Conservation (phyloP, 1,140 invertebrate species). For the Drosophila orosa region DNA sequence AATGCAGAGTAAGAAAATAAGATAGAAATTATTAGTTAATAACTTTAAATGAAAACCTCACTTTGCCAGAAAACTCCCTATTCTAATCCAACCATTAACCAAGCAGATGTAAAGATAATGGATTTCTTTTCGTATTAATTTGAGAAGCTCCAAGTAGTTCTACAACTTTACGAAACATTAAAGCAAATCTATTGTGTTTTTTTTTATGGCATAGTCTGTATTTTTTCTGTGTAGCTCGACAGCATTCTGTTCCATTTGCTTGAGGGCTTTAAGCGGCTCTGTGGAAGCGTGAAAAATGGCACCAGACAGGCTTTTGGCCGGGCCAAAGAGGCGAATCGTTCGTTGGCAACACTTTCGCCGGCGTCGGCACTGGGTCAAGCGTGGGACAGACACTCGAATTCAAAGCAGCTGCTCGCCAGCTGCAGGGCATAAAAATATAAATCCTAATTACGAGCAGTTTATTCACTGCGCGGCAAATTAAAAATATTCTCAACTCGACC, state of each 20-base stretch:
- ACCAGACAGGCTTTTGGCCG: conserved; percentile 46
- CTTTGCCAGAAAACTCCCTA: neutral
- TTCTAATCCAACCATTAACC: neutral
- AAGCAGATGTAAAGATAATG: neutral
- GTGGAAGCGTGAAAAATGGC: conserved; percentile 67
- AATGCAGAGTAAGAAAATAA: neutral
- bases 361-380: conserved; percentile 59
- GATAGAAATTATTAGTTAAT: neutral
- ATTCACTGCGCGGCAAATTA: conserved; percentile 70
- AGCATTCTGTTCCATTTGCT: conserved; percentile 1
- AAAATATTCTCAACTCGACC: conserved; percentile 49
- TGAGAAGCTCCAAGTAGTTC: neutral
- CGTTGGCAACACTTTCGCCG: conserved; percentile 60
- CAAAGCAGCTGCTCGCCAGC: conserved; percentile 41
- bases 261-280: conserved; percentile 38
- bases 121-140: neutral
- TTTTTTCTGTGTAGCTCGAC: neutral
- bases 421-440: conserved; percentile 72
- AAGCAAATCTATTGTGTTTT: conserved; percentile 1
- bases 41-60: no score
- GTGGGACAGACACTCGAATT: conserved; percentile 55
- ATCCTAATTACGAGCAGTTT: conserved; percentile 80
- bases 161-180: neutral
- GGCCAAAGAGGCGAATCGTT: conserved; percentile 33
- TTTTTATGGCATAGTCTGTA: neutral